Percentiles rank a stretch among this genome's conserved stretches.
These are phyloP conservation scores for Sminthurinus aureus DNA, from an alignment of 2,888 invertebrate species.

Conservation along the genomic window DNA sequence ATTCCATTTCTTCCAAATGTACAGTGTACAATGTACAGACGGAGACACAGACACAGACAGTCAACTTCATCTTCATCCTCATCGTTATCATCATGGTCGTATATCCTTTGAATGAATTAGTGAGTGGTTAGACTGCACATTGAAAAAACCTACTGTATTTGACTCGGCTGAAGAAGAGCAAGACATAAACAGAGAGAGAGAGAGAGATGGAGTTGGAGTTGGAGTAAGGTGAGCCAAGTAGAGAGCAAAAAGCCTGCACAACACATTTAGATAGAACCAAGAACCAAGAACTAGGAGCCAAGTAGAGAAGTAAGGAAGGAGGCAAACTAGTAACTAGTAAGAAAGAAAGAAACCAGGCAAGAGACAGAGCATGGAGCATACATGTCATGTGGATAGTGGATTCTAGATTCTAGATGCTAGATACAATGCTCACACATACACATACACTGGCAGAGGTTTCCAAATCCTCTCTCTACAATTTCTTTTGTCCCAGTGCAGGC, in stretches of 20 bases:
- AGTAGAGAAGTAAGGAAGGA: background rate
- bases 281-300: background rate
- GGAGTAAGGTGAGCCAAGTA: background rate
- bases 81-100: too few relatives aligned
- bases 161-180: background rate
- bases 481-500: conserved; percentile 30
- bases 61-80: too few relatives aligned
- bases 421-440: too few relatives aligned
- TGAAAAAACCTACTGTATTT: background rate
- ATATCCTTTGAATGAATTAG: background rate
- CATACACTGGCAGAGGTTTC: background rate
- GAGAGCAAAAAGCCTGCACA: background rate
- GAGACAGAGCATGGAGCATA: too few relatives aligned
- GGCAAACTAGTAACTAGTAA: too few relatives aligned
- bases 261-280: background rate
- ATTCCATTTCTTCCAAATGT: background rate
- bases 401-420: too few relatives aligned
- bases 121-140: background rate
- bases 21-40: background rate
- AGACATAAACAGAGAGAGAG: background rate
- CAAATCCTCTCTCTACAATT: conserved; percentile 14
- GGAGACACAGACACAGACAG: background rate
- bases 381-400: too few relatives aligned
- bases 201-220: background rate
- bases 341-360: too few relatives aligned